Percentiles rank a stretch among this genome's conserved stretches.
phyloP scores from a whole-genome alignment of 2,888 invertebrate species.

The Plagodis dolabraria region DNA sequence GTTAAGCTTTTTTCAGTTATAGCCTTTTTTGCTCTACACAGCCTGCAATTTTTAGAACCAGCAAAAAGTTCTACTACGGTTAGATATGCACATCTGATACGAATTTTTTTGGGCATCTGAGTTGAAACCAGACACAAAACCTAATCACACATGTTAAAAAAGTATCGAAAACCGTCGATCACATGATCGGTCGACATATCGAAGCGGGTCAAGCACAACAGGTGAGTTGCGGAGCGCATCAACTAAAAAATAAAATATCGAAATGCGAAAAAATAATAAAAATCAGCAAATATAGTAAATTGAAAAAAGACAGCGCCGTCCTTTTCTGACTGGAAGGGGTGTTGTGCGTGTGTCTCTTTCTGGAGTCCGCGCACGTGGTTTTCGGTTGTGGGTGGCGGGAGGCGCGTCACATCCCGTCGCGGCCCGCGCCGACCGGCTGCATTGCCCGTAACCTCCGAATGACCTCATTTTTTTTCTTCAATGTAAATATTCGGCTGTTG shows the following conservation, averaged over 20 bases:
- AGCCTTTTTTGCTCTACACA: too few relatives aligned
- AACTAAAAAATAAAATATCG: slow-evolving; percentile 86
- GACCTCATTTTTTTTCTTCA: slow-evolving; percentile 84
- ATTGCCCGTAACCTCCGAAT: slow-evolving; percentile 83
- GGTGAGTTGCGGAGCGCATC: slow-evolving; percentile 82
- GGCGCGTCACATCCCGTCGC: slow-evolving; percentile 75
- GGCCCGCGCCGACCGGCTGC: slow-evolving; percentile 82
- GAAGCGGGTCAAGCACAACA: slow-evolving; percentile 84
- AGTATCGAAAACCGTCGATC: slow-evolving; percentile 76
- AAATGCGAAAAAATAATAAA: slow-evolving; percentile 85
- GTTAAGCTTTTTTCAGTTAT: too few relatives aligned
- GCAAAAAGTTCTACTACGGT: too few relatives aligned
- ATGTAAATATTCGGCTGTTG: slow-evolving; percentile 84
- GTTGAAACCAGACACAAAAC: slow-evolving; percentile 39
- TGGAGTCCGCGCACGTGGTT: slow-evolving; percentile 78
- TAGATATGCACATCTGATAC: slow-evolving; percentile 24
- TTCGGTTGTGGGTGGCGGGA: slow-evolving; percentile 55
- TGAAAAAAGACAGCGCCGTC: slow-evolving; percentile 77
- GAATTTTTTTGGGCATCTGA: slow-evolving; percentile 31
- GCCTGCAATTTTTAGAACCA: too few relatives aligned
- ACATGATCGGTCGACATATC: slow-evolving; percentile 70
- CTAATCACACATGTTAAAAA: slow-evolving; percentile 55
- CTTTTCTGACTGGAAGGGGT: slow-evolving; percentile 43
- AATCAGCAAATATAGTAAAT: slow-evolving; percentile 83
- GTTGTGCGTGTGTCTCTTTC: slow-evolving; percentile 59